These are phyloP conservation scores for Uromys caudimaculatus DNA, from an alignment of 2,797 vertebrate species.

Conservation along the genomic window DNA sequence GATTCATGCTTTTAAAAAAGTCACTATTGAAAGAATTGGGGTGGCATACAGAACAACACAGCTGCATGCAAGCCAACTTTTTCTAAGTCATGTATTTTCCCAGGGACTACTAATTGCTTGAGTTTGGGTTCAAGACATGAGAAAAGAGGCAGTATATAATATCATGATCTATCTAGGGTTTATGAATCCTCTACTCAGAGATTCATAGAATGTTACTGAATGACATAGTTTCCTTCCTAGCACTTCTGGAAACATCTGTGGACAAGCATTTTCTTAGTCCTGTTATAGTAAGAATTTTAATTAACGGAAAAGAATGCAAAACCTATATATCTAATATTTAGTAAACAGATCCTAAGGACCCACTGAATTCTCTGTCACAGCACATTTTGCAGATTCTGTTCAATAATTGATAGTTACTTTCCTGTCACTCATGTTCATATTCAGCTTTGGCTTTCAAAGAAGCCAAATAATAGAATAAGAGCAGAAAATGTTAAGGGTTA, in stretches of 20 bases:
- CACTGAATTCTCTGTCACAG: conserved; percentile 32
- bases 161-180: conserved; percentile 20
- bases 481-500: background rate
- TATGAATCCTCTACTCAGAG: background rate
- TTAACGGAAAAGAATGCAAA: conserved; percentile 42
- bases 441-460: conserved; percentile 25
- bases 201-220: conserved; percentile 34
- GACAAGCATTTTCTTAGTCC: conserved; percentile 36
- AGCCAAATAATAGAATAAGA: background rate
- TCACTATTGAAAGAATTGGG: background rate
- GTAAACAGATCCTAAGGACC: background rate
- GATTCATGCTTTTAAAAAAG: conserved; percentile 6
- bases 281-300: conserved; percentile 52
- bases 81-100: background rate
- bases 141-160: background rate
- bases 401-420: conserved; percentile 13
- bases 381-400: conserved; percentile 42
- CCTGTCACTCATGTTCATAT: background rate
- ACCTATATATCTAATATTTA: background rate
- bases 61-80: conserved; percentile 16
- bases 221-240: background rate
- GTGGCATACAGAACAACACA: background rate
- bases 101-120: conserved; percentile 15
- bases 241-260: conserved; percentile 41
- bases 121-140: background rate